These are phyloP conservation scores for Macroramphosus scolopax DNA, from an alignment of 2,797 vertebrate species.

Conservation along the genomic window DNA sequence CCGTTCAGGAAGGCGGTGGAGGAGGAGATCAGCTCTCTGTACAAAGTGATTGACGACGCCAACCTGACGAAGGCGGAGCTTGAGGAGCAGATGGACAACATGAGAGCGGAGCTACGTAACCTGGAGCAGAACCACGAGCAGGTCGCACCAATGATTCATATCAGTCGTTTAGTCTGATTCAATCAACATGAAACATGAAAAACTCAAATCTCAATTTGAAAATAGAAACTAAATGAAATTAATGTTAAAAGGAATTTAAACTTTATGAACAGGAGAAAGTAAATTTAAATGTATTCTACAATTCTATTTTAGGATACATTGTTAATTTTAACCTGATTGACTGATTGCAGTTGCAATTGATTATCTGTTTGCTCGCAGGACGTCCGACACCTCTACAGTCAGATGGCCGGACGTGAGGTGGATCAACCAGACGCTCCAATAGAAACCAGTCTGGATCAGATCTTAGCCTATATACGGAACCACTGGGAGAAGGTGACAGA, in stretches of 20 bases:
- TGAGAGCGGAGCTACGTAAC: conserved; percentile 83
- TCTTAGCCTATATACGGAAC: conserved; percentile 85
- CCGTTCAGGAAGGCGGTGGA: conserved; percentile 87
- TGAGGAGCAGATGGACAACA: conserved; percentile 86
- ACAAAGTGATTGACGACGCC: conserved; percentile 92
- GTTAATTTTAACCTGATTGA: too few relatives aligned
- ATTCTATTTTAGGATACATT: too few relatives aligned
- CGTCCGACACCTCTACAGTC: conserved; percentile 85
- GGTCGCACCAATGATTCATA: conserved; percentile 22
- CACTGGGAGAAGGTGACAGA: conserved; percentile 92
- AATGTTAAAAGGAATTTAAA: too few relatives aligned
- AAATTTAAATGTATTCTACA: too few relatives aligned
- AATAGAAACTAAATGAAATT: too few relatives aligned
- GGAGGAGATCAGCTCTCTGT: conserved; percentile 90
- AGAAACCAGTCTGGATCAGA: conserved; percentile 86
- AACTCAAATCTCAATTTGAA: too few relatives aligned
- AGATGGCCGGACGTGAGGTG: conserved; percentile 84
- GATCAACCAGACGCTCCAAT: conserved; percentile 83
- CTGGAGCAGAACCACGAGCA: conserved; percentile 84
- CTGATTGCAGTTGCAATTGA: too few relatives aligned
- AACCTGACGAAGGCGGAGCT: conserved; percentile 85
- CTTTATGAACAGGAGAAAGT: too few relatives aligned
- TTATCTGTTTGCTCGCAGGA: conserved; percentile 78
- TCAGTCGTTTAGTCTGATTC: too few relatives aligned
- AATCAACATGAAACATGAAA: too few relatives aligned